Percentiles rank a stretch among this genome's conserved stretches.
These are phyloP conservation scores for Triops cancriformis DNA, from an alignment of 1,140 invertebrate species.

Conservation along the genomic window DNA sequence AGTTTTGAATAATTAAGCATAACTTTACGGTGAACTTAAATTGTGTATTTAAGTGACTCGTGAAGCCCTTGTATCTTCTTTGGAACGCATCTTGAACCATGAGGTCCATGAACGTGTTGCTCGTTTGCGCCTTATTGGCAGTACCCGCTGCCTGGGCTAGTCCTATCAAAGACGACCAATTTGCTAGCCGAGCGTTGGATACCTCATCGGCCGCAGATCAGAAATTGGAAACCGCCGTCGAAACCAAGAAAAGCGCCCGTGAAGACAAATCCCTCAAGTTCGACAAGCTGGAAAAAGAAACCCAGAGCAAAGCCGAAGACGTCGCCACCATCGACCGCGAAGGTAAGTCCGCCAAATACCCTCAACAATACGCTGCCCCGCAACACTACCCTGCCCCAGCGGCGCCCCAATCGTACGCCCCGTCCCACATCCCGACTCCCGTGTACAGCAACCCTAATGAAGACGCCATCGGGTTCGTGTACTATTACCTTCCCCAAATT, in stretches of 20 bases:
- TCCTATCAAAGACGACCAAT: conserved; percentile 3
- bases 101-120: neutral
- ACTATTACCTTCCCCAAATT: conserved; percentile 26
- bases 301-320: neutral
- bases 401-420: neutral
- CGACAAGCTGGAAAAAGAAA: neutral
- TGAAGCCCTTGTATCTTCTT: neutral
- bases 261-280: neutral
- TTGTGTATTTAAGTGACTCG: neutral
- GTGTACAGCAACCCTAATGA: conserved; percentile 26
- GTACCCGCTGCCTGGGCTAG: neutral
- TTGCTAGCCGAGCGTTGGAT: conserved; percentile 7
- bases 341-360: neutral
- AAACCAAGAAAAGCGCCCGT: neutral
- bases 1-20: neutral
- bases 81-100: neutral
- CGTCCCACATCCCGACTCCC: conserved; percentile 14
- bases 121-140: neutral
- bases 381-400: neutral
- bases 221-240: neutral
- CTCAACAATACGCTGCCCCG: neutral
- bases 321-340: neutral
- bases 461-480: conserved; percentile 28
- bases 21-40: neutral
- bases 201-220: neutral